Base-by-base conservation (phyloP, 2,888 invertebrate species). In the Leptopilina myrica region DNA sequence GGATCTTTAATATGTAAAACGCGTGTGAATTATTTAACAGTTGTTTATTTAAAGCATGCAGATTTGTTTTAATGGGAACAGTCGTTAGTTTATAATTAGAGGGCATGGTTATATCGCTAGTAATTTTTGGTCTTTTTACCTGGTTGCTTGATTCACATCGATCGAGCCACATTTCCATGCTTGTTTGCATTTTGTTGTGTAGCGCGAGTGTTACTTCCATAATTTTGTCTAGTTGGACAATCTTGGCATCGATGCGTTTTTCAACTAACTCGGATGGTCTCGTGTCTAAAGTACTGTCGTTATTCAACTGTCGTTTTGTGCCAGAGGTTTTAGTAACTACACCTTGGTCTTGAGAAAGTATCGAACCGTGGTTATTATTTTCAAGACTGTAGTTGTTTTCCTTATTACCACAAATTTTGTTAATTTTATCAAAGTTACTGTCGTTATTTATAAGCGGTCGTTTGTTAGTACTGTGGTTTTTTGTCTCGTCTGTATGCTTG, bases 1-100 rank as follows among this genome's bases (percentile, higher is more conserved):
- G 80, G 81, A 73, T 81, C 78, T 76, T 80, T 65, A 43, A 78
- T 20, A 14, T 81, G 26, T 8, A 62, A 53, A 14, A 76, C 49
- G 12, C 43, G 46, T 5, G 8, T 65, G 9, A 15, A 33, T 4
- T 1, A 33, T 15, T 12, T 65, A n/a, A 11, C 15, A 2, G 6
- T 33, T 15, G 1, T 6, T 65, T 65, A 33, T 65, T 33, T 65
- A 5, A 33, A n/a, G 0, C 12, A 65, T 15, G 14, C 5, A 15
- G 20, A 15, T 33, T 33, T 40, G 11, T 33, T 33, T 33, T 2
- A 33, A 33, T 33, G 33, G 4, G 33, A 33, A 33, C 33, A 33
- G 33, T 33, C 33, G 33, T 33, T 33, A 33, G 33, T 33, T 33
- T 33, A 33, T 33, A 66, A 46, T 14, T 46, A 5, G 8, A 14